Evolutionary conservation across 2,797 vertebrate species (phyloP).

Genomic region (Smutsia gigantea): DNA sequence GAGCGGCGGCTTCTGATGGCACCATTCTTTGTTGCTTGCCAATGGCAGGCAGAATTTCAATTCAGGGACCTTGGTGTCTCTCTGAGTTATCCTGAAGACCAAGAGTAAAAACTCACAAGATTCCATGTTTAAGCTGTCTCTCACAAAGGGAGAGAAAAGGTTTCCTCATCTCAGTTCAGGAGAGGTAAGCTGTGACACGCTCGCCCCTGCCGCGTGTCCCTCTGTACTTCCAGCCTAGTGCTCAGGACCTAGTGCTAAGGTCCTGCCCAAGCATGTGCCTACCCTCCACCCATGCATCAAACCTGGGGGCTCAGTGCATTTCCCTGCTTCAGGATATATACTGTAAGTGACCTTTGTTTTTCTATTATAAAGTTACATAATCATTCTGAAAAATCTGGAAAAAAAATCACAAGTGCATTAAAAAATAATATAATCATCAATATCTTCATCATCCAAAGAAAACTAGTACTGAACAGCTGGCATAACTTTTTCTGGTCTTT

Average conservation of each 20-base stretch:
- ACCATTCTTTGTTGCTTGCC: background rate
- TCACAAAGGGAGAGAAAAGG: background rate
- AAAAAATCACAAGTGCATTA: background rate
- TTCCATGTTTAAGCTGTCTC: background rate
- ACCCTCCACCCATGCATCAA: background rate
- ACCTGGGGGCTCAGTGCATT: fast-evolving
- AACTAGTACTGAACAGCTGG: background rate
- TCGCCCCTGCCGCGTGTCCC: fast-evolving
- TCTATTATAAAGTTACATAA: background rate
- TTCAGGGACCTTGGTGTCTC: background rate
- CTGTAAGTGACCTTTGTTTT: background rate
- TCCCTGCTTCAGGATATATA: background rate
- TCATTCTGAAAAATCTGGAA: background rate
- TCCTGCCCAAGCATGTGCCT: background rate
- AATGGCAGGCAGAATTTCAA: background rate
- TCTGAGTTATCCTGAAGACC: background rate
- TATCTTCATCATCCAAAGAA: background rate
- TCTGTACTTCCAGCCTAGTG: background rate
- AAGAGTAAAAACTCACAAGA: background rate
- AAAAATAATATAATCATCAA: background rate
- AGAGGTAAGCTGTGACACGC: fast-evolving
- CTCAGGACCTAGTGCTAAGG: background rate
- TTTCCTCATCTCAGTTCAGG: background rate
- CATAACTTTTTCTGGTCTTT: background rate
- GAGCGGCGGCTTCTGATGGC: background rate